Conservation (phyloP, 1,140 invertebrate species). For the Anthonomus grandis region DNA sequence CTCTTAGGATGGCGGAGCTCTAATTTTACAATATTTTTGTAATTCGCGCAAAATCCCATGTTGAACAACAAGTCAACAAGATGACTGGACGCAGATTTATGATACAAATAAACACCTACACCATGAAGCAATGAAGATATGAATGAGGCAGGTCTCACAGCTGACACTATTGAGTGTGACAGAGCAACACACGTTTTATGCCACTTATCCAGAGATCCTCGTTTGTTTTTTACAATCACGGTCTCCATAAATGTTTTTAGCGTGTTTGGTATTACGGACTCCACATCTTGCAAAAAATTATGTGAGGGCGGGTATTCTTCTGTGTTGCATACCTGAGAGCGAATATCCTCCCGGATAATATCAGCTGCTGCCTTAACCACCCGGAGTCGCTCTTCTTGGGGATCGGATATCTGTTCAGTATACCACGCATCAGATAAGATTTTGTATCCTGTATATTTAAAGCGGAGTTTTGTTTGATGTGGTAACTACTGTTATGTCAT, state of each 20-base stretch:
- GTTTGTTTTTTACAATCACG: constrained; percentile 42
- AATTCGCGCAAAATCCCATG: background rate
- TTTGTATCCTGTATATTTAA: no score
- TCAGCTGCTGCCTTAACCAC: constrained; percentile 44
- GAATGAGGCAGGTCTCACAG: constrained; percentile 34
- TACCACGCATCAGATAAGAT: constrained; percentile 39
- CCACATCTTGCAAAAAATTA: constrained; percentile 31
- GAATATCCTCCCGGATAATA: constrained; percentile 46
- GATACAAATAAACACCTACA: constrained; percentile 26
- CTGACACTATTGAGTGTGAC: constrained; percentile 34
- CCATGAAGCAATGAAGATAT: constrained; percentile 31
- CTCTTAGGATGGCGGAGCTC: no score
- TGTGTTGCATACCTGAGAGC: constrained; percentile 38
- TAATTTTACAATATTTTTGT: no score
- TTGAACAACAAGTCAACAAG: background rate
- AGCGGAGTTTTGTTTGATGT: no score
- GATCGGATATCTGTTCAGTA: constrained; percentile 33
- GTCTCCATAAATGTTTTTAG: constrained; percentile 39
- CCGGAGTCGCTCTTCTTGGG: constrained; percentile 34
- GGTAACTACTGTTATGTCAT: no score
- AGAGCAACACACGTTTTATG: constrained; percentile 41
- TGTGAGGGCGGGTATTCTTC: constrained; percentile 40
- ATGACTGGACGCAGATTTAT: constrained; percentile 33
- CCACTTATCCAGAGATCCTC: constrained; percentile 33
- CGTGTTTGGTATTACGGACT: constrained; percentile 43